Conservation (phyloP, 2,888 invertebrate species). For the Caenorhabditis macrosperma region DNA sequence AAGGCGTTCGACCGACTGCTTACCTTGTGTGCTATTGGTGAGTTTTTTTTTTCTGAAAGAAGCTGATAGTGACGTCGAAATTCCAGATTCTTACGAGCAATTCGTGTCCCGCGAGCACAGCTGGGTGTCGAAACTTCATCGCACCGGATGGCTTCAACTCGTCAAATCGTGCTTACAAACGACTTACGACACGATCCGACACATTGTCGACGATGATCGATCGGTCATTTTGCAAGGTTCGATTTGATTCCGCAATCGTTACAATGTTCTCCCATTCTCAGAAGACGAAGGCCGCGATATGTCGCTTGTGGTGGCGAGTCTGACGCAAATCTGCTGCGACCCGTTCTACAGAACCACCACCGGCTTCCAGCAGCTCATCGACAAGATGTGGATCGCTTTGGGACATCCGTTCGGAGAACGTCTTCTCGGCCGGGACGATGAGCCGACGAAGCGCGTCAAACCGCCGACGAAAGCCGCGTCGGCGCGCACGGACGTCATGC, state of each 20-base stretch:
- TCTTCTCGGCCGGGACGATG: constrained; percentile 52
- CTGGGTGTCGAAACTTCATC: constrained; percentile 81
- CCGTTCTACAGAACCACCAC: constrained; percentile 53
- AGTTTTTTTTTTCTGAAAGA: background rate
- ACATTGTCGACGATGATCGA: constrained; percentile 59
- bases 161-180: constrained; percentile 81
- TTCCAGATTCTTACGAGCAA: constrained; percentile 78
- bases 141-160: constrained; percentile 89
- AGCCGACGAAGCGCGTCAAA: background rate
- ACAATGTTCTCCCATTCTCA: constrained; percentile 17
- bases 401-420: constrained; percentile 72
- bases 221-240: constrained; percentile 60
- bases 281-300: constrained; percentile 88
- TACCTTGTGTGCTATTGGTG: constrained; percentile 64
- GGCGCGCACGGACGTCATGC: constrained; percentile 80
- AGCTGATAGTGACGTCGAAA: background rate
- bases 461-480: constrained; percentile 1
- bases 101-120: constrained; percentile 81
- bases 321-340: constrained; percentile 91
- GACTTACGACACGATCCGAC: constrained; percentile 53
- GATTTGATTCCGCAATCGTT: background rate
- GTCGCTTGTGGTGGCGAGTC: constrained; percentile 88
- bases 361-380: constrained; percentile 57
- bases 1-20: constrained; percentile 55
- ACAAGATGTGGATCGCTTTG: constrained; percentile 86